Evolutionary conservation across 1,140 invertebrate genomes (phyloP).

Genomic region (Aphidius ervi): DNA sequence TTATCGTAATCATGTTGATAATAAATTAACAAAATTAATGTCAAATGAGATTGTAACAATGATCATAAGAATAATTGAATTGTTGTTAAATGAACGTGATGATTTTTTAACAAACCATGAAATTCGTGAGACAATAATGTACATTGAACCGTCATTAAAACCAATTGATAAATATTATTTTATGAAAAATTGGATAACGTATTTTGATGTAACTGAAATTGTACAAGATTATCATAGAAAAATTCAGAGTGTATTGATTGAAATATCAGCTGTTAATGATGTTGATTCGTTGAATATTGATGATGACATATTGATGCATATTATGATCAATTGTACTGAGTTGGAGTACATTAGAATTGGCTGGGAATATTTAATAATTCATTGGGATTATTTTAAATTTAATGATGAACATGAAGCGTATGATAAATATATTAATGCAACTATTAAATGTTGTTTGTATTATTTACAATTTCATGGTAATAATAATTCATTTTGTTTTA

Average conservation of each 20-base stretch:
- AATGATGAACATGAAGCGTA: conserved; percentile 24
- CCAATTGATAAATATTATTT: conserved; percentile 38
- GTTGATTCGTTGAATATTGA: conserved; percentile 21
- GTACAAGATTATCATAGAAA: conserved; percentile 37
- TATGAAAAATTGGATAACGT: not conserved
- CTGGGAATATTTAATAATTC: conserved; percentile 18
- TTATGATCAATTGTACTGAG: conserved; percentile 31
- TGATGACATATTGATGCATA: conserved; percentile 33
- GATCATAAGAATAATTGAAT: conserved; percentile 23
- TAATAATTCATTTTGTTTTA: conserved; percentile 19
- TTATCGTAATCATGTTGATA: conserved; percentile 13
- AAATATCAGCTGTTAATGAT: conserved; percentile 6
- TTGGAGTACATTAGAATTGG: conserved; percentile 30
- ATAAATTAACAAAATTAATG: not conserved
- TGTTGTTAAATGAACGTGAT: conserved; percentile 11
- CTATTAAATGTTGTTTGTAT: conserved; percentile 35
- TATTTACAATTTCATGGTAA: conserved; percentile 29
- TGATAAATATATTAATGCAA: conserved; percentile 31
- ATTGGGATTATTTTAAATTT: conserved; percentile 28
- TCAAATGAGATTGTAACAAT: conserved; percentile 21
- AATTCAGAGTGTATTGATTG: conserved; percentile 1
- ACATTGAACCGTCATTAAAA: conserved; percentile 27
- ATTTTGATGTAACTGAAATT: conserved; percentile 24
- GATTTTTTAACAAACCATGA: not conserved
- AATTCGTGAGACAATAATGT: conserved; percentile 4